These are phyloP conservation scores for Adelognathus sp. DNA, from an alignment of 2,888 invertebrate species.

Conservation along the genomic window DNA sequence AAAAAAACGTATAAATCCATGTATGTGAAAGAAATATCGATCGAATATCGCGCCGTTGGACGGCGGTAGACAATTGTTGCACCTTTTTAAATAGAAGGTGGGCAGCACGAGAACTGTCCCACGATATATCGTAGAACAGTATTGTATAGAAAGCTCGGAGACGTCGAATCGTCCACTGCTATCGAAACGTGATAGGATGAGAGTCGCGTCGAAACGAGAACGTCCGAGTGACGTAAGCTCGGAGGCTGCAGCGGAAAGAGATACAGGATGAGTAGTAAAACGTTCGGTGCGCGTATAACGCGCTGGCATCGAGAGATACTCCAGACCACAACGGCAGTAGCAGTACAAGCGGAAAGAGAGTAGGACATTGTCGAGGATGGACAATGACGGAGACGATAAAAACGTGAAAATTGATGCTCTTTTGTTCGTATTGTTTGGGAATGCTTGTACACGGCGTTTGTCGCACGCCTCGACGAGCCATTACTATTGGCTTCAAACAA, in stretches of 20 bases:
- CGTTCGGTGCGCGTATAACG: slow-evolving; percentile 38
- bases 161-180: slow-evolving; percentile 36
- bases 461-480: slow-evolving; percentile 76
- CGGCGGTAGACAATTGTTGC: slow-evolving; percentile 49
- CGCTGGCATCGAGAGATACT: slow-evolving; percentile 23
- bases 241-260: not conserved
- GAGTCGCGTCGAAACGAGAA: slow-evolving; percentile 8
- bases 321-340: slow-evolving; percentile 49
- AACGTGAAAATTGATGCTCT: slow-evolving; percentile 80
- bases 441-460: slow-evolving; percentile 75
- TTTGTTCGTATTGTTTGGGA: slow-evolving; percentile 79
- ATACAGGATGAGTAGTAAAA: slow-evolving; percentile 29
- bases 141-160: slow-evolving; percentile 18
- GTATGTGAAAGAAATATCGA: slow-evolving; percentile 17
- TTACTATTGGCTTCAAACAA: slow-evolving; percentile 75
- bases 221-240: not conserved
- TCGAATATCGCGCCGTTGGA: slow-evolving; percentile 3
- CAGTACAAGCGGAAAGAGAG: slow-evolving; percentile 8
- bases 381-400: slow-evolving; percentile 79
- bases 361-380: slow-evolving; percentile 77
- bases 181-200: slow-evolving; percentile 11
- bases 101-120: not conserved
- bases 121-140: not conserved
- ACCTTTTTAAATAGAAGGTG: not conserved
- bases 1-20: not conserved